These are phyloP conservation scores for Polymixis flavicincta DNA, from an alignment of 2,888 invertebrate species.

Conservation along the genomic window DNA sequence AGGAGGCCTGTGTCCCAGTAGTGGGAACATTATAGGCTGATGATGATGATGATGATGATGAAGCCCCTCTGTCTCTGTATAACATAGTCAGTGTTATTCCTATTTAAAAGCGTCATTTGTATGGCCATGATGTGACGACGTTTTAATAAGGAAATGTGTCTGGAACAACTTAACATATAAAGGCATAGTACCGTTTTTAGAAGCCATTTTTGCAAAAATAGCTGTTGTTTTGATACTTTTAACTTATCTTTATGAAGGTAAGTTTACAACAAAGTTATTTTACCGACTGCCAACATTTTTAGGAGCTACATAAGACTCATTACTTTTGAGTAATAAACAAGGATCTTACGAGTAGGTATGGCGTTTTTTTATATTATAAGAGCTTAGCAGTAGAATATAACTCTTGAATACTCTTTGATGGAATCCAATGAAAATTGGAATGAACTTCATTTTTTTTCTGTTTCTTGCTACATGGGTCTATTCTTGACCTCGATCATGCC, in stretches of 20 bases:
- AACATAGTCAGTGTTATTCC: conserved; percentile 1
- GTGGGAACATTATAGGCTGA: no score
- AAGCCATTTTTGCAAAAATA: conserved; percentile 32
- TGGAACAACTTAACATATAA: conserved; percentile 44
- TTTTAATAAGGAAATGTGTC: conserved; percentile 42
- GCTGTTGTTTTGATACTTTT: conserved; percentile 35
- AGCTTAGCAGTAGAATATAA: not conserved
- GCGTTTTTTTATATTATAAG: not conserved
- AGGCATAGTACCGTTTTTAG: conserved; percentile 35
- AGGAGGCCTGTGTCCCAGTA: no score
- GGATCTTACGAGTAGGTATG: not conserved
- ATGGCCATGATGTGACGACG: conserved; percentile 23
- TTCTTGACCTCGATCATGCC: no score
- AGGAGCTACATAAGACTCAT: not conserved
- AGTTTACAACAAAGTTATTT: not conserved
- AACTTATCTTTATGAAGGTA: conserved; percentile 28
- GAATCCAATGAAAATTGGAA: not conserved
- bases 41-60: no score
- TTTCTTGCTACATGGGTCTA: no score
- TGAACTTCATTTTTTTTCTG: no score
- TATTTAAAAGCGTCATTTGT: conserved; percentile 31
- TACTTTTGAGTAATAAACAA: not conserved
- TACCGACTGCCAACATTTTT: not conserved
- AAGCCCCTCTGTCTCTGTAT: no score
- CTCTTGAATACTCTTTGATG: not conserved